A percentile compares a stretch with the other conserved stretches of the same genome.
Evolutionary conservation across 2,797 vertebrate genomes (phyloP).

Genomic region (Gymnoscopelus microlampas): DNA sequence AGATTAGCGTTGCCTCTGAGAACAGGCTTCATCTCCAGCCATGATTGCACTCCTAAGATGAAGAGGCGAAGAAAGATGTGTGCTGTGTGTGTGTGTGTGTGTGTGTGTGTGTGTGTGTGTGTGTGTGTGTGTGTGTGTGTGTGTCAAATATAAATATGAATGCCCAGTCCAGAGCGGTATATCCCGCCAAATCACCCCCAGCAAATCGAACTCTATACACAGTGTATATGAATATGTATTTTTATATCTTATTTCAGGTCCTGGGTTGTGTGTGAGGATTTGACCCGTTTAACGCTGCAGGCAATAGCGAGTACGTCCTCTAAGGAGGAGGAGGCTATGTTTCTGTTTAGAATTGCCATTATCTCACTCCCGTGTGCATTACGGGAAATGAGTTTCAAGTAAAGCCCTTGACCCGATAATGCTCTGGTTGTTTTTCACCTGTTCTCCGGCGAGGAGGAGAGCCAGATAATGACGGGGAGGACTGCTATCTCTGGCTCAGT

Average conservation of each 20-base stretch:
- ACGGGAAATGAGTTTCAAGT: conserved; percentile 12
- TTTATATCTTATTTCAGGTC: no score
- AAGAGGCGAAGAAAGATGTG: background rate
- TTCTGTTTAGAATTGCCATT: conserved; percentile 39
- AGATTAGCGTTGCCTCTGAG: no score
- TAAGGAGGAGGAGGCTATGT: conserved; percentile 3
- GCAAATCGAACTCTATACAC: no score
- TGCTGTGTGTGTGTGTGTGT: background rate
- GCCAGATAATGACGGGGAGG: background rate
- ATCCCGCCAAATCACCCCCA: no score
- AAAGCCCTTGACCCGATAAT: conserved; percentile 32
- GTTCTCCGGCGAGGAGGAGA: conserved; percentile 1
- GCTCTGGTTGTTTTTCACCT: conserved; percentile 18
- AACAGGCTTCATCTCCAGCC: no score
- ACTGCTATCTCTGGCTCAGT: background rate
- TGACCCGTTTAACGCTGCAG: background rate
- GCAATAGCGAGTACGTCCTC: conserved; percentile 31
- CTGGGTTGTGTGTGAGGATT: no score
- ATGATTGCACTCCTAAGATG: no score
- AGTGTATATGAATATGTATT: no score
- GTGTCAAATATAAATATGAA: background rate
- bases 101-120: conserved; percentile 19
- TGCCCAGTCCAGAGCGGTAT: no score
- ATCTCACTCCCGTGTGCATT: conserved; percentile 17
- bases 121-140: conserved; percentile 14